These are phyloP conservation scores for Ifrita kowaldi DNA, from an alignment of 2,113 vertebrate species.

Conservation along the genomic window DNA sequence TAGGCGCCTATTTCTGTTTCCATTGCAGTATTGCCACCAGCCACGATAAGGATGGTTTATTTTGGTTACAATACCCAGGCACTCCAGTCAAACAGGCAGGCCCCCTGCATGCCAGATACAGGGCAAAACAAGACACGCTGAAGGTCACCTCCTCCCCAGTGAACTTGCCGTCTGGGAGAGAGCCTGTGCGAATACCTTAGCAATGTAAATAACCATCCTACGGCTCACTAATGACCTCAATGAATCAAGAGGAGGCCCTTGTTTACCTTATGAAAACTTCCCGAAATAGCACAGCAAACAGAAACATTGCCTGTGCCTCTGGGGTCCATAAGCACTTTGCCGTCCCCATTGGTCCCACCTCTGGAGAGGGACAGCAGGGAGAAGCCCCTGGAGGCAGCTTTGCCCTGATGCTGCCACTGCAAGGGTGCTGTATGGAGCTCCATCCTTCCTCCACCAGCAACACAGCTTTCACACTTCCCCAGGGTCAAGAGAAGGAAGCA, in stretches of 20 bases:
- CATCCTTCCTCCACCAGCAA: background rate
- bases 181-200: background rate
- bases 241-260: constrained; percentile 27
- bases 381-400: accelerated
- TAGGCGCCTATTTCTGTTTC: constrained; percentile 11
- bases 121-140: background rate
- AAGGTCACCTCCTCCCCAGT: constrained; percentile 30
- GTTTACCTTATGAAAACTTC: constrained; percentile 26
- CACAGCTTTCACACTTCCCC: background rate
- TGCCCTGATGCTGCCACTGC: background rate
- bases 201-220: constrained; percentile 41
- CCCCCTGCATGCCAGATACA: background rate
- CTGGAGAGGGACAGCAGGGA: background rate
- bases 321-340: accelerated
- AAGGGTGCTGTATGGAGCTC: background rate
- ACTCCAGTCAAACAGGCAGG: constrained; percentile 13
- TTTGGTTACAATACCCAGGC: constrained; percentile 44
- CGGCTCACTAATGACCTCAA: background rate
- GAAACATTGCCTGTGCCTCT: background rate
- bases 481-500: background rate
- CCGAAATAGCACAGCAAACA: background rate
- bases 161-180: constrained; percentile 14
- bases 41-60: constrained; percentile 45
- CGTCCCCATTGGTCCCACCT: accelerated
- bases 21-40: background rate